Base-by-base conservation (phyloP, 2,797 vertebrate species). In the Pyrrhura leucotis region DNA sequence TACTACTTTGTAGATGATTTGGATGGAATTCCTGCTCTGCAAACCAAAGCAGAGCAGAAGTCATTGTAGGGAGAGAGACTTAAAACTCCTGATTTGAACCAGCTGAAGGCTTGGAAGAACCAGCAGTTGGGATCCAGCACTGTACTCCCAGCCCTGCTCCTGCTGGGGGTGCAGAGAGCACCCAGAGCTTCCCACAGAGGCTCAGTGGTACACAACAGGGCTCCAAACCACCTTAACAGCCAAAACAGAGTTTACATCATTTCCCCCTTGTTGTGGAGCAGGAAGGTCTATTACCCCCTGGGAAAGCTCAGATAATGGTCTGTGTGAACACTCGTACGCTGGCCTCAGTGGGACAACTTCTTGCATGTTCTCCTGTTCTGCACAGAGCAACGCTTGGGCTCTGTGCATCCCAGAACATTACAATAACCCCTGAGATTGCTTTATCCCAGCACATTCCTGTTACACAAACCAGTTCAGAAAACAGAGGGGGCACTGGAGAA, bases 91-190 rank as follows among this genome's bases (percentile, higher is more conserved):
- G 17, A 19, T 59, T 0, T 44, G 56, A 25, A 25, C 26, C 9
- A 63, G 40, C 62, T 33, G 37, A 62, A 66, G 56, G 29, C 9
- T 75, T 10, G 10, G 20, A n/a, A 73, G 53, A 40, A 4, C 4
- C 28, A 7, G 21, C 45, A 61, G 19, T 4, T 0, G 0, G 28
- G 50, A 51, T 22, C 21, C 47, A 61, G 35, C 1, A 0, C 37
- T 4, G 22, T 16, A 1, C 12, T 47, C 40, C 40, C 79, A 51
- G 14, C 26, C 39, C 58, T 1, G 17, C 56, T 44, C 26, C 56
- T 2, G 3, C 13, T 22, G 2, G 1, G 31, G 31, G 4, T 21
- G 18, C 42, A 17, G 39, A 50, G 11, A 35, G 14, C 33, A 44
- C 19, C 0, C 1, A 9, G 17, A 17, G 47, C 50, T 39, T 44